A percentile compares a stretch with the other conserved stretches of the same genome.
These are phyloP conservation scores for Muscicapa comitata DNA, from an alignment of 2,797 vertebrate species.

Conservation along the genomic window DNA sequence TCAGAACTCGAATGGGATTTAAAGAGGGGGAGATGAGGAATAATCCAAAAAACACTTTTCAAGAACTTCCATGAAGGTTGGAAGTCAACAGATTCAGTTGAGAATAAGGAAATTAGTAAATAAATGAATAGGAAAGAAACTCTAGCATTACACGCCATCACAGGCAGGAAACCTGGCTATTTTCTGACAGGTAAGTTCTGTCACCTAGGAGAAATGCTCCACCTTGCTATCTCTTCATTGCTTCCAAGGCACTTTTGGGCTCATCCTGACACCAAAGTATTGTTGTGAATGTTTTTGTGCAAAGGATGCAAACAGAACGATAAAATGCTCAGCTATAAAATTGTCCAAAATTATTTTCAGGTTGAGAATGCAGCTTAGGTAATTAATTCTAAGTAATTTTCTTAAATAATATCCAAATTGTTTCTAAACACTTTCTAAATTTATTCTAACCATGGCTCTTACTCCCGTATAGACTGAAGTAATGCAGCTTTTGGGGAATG, in stretches of 20 bases:
- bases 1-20: not conserved
- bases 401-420: not conserved
- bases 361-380: not conserved
- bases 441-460: not conserved
- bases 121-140: not conserved
- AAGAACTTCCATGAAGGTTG: not conserved
- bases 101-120: not conserved
- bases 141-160: rapidly evolving
- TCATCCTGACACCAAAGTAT: not conserved
- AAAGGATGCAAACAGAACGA: not conserved
- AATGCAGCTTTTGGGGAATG: not conserved
- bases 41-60: not conserved
- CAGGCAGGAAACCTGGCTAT: not conserved
- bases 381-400: not conserved
- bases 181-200: not conserved
- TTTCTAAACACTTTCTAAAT: not conserved
- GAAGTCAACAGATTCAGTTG: not conserved
- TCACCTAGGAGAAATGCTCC: not conserved
- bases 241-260: not conserved
- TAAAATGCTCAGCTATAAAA: not conserved
- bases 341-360: not conserved
- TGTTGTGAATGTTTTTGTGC: not conserved
- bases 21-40: not conserved
- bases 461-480: not conserved
- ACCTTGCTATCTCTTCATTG: not conserved